Evolutionary conservation across 2,113 vertebrate species (phyloP), one percentile per base, ranked within the genome.

Genomic region (Cygnus atratus): DNA sequence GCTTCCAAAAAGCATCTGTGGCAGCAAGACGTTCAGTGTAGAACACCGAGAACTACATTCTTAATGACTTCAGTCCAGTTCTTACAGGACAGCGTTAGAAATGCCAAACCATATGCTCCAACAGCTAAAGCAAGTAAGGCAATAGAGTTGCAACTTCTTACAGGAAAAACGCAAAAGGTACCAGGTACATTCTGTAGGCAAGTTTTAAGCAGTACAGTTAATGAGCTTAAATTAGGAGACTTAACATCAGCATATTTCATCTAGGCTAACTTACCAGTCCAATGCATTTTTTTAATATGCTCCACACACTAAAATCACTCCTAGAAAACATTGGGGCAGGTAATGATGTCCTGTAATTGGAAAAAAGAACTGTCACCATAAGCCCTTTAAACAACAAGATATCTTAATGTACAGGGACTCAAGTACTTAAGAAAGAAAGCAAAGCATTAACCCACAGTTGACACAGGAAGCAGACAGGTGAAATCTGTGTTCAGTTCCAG

Each of bases 211-310:
- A 94, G 65, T 24, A 75, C 83, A 86, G 84, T 48, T 22, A 81
- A 74, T 8, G 20, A 82, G 29, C 8, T 59, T 5, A 57, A 22
- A 28, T 35, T 4, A 89, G 12, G 10, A 94, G 19, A 67, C 4
- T 3, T 48, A 26, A 35, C 11, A 84, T 15, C 31, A 74, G 41
- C 37, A n/a, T n/a, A 6, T 17, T 77, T 76, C 29, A 80, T 11
- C 37, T 37, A 68, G 59, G 37, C 9, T 44, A 70, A 94, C 98
- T 99, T 97, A 99, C 99, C 99, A 99, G 95, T 95, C 99, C 99
- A 39, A 99, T 99, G 95, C 99, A 99, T 92, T 99, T 99, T 95
- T 99, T 99, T 84, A 99, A 98, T 94, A 99, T 99, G 88, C 98
- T 98, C 99, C 99, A 99, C 71, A 99, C 96, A 65, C 99, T 99